Evolutionary conservation across 2,797 vertebrate genomes (phyloP), one percentile per base, ranked within the genome.

Genomic region (Acestrorhynchus altus): DNA sequence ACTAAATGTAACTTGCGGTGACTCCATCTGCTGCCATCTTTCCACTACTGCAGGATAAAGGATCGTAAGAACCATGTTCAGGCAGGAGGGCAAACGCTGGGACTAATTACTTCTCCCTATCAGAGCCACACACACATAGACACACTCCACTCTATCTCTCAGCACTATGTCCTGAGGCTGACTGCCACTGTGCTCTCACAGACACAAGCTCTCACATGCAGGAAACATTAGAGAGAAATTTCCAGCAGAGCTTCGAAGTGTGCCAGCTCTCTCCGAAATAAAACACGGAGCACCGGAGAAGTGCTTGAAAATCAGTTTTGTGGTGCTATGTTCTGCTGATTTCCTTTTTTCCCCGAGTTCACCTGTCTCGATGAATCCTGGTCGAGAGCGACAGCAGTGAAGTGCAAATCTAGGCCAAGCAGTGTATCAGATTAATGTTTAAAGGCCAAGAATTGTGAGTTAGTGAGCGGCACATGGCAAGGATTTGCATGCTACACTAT

Each of bases 241-340:
- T 72, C 49, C 73, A 63, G 60, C 26, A 16, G 9, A n/a, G 73
- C 40, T 35, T 44, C 47, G 31, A 26, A 77, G 69, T 13, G 15
- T 28, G 61, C 26, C 61, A 74, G 57, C 47, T 26, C 44, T 57
- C 75, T 66, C 52, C 49, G 39, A 51, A 57, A 44, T 46, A 39
- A 57, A 83, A 80, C 65, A 69, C 60, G 24, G 68, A 76, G 68
- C 24, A 26, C 54, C 24, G 49, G 71, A 49, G 56, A 76, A 81
- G 71, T 68, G 76, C 79, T 73, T 79, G 44, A 59, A 72, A 81
- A 73, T 74, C 72, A 60, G 68, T 79, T 72, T 79, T 77, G 11
- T 24, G n/a, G 44, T 59, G 63, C 49, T 40, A n/a, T 8, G 57
- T 79, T 79, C 52, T 79, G 76, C 81, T 82, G 66, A 78, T 44